phyloP scores from a whole-genome alignment of 2,113 vertebrate genomes.

The Uria aalge region DNA sequence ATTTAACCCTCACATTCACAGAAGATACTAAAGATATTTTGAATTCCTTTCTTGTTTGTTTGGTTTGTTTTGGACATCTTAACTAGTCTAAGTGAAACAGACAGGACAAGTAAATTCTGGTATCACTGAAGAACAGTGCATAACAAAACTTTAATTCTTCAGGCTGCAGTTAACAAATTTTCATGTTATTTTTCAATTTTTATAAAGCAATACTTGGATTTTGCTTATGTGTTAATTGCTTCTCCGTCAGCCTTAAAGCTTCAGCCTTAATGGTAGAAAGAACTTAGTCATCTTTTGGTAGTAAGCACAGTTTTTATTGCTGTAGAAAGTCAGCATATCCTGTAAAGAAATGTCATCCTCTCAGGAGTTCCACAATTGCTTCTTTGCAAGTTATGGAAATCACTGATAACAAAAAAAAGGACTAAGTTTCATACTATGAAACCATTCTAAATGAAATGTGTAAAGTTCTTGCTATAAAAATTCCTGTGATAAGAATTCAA shows the following conservation, averaged over 20 bases:
- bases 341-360: neutral
- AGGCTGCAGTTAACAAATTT: neutral
- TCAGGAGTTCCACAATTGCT: neutral
- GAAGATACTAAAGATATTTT: neutral
- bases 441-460: neutral
- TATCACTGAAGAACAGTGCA: neutral
- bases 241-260: neutral
- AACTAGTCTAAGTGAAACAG: neutral
- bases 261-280: neutral
- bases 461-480: neutral
- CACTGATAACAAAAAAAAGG: neutral
- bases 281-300: neutral
- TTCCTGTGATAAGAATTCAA: neutral
- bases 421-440: neutral
- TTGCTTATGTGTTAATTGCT: neutral
- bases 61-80: neutral
- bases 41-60: neutral
- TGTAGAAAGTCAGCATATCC: neutral
- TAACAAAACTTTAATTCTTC: neutral
- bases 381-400: neutral
- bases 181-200: neutral
- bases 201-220: neutral
- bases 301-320: neutral
- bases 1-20: neutral
- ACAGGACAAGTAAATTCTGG: neutral